Evolutionary conservation across 2,888 invertebrate species (phyloP), one percentile per base, ranked within the genome.

Genomic region (Aleiodes leptofemur): DNA sequence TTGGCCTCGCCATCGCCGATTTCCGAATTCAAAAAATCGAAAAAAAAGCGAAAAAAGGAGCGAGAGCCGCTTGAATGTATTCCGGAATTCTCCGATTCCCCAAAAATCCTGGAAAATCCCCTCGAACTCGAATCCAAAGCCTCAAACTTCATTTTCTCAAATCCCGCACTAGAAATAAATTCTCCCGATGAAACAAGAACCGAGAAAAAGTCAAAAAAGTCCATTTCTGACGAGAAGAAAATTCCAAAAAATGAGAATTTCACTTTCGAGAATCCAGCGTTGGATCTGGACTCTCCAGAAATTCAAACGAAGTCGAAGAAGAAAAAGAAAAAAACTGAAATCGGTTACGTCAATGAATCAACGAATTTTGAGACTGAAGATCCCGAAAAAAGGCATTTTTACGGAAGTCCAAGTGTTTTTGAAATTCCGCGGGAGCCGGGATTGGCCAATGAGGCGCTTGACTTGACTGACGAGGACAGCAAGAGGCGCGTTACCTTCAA

Each of bases 401-500:
- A 73, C 3, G 23, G n/a, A 3, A 64, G 72, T 38, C 64, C 71
- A 0, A 69, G 56, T 14, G 61, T 73, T 69, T 81, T 78, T 69
- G 81, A 81, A 66, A 69, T 81, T 6, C 29, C 77, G 8, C 43
- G 79, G 8, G 61, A 38, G 14, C n/a, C 80, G 76, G 89, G 89
- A 13, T 56, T 88, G 38, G 83, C 84, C 4, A 89, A 89, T 68
- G 82, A 78, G 68, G 89, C 84, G 8, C 78, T 89, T 34, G 88
- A 89, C 79, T 75, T 89, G 43, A 82, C 84, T 0, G 88, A 89
- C 68, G 89, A 89, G 72, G 79, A 59, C 13, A 82, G 81, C 3
- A 88, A 87, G 50, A 88, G 83, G 73, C 81, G 85, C n/a, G 89
- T 89, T 4, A 88, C 86, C 23, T 89, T 89, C 74, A 88, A 87